Base-by-base conservation (phyloP, 2,797 vertebrate species). In the Serranus cabrilla region DNA sequence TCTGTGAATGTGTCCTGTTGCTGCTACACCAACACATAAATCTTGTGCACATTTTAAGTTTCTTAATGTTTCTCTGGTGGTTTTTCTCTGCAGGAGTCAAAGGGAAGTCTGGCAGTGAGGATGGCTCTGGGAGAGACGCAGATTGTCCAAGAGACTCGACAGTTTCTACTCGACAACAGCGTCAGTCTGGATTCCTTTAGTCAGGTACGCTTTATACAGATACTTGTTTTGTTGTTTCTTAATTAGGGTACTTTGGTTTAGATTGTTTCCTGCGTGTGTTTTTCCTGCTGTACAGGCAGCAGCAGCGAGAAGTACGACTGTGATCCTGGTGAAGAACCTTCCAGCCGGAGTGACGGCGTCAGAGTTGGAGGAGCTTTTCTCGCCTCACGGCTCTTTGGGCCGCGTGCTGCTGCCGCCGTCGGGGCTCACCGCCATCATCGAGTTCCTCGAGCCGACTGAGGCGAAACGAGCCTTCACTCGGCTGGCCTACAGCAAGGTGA, bases 121-220 rank as follows among this genome's bases (percentile, higher is more conserved):
- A 94, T 99, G 81, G 98, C 98, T 40, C 92, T 99, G 31, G 98
- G 98, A 21, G 98, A 99, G 84, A 99, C 98, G 0, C 96, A 99
- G 91, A 96, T 99, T 0, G 96, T 99, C 16, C 97, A 99, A 76
- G 97, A 99, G 73, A 97, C 99, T 7, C 96, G 98, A 2, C 95
- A 85, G 72, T 99, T 99, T 86, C 96, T 99, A 0, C 52, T 96
- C 0, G 96, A 99, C 67, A 96, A 97, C 0, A 93, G 94, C 14
- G 97, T 99, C 83, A 94, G 96, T 64, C 92, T 99, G 92, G 98
- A 99, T 87, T 96, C 97, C 71, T 99, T 99, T 84, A 97, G 98
- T 89, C 98, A 99, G 96, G 98, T 98, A 89, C 7, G 73, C 37
- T 58, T 31, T 6, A 31, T 11, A 34, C 13, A n/a, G 45, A 55